Base-by-base conservation (phyloP, 2,888 invertebrate species). In the Pyrrhia umbra region DNA sequence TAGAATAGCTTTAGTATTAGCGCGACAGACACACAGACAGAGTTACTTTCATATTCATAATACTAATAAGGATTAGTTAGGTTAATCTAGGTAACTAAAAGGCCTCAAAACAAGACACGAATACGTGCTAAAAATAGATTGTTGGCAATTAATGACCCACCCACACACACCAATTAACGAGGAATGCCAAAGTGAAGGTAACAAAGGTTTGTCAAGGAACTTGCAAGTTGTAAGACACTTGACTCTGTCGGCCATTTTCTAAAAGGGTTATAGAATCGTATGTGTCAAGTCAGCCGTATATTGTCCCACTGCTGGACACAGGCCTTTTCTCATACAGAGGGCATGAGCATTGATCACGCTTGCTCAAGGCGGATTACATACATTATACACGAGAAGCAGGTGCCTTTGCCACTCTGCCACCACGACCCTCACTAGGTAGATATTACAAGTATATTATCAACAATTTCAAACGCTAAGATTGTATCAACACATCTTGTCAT, bases 401-500 rank as follows among this genome's bases (percentile, higher is more conserved):
- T 5, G 9, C 5, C 34, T 15, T n/a, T 23, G 34, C 6, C 6
- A 15, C n/a, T 6, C n/a, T 6, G 6, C n/a, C 21, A 6, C 18
- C 0, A 2, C 34, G 9, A n/a, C 4, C 45, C 13, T 39, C 16
- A 23, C 34, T 27, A 0, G 0, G 18, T 65, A 49, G 37, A 30
- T 37, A 37, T 6, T 15, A 37, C 37, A 45, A 23, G 37, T n/a
- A 20, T 23, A 27, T 23, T 25, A 23, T 54, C 18, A 13, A 56
- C 13, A 18, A 51, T 30, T 9, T 10, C 20, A 25, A 59, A 42
- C 39, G 21, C 52, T 50, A 10, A 47, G 47, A 55, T 54, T 23
- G n/a, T 51, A 71, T 72, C 68, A 58, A 39, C 42, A 25, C 49
- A 63, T 68, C 52, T 57, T 13, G 39, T 75, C 68, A 71, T 68